A percentile compares a stretch with the other conserved stretches of the same genome.
Evolutionary conservation across 1,140 invertebrate species (phyloP).

Genomic region (Heliothis virescens): DNA sequence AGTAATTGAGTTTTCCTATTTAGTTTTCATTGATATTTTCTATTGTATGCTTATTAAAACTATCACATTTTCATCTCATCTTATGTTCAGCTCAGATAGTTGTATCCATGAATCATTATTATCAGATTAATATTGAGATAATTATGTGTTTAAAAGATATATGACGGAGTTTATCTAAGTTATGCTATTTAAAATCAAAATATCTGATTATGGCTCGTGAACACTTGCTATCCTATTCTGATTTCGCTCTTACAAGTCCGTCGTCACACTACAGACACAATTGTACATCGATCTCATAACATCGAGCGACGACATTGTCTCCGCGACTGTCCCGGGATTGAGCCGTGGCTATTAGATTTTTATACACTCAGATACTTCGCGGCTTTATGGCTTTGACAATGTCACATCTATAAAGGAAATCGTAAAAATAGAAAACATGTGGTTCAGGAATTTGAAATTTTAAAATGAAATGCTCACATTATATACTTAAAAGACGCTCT

Average conservation of each 20-base stretch:
- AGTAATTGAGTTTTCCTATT: slow-evolving; percentile 31
- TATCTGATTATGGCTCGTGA: too few species aligned
- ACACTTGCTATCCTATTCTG: too few species aligned
- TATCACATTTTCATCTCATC: neutral
- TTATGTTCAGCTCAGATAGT: too few species aligned
- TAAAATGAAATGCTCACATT: too few species aligned
- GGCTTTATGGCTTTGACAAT: neutral
- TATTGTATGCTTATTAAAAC: neutral
- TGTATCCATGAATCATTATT: too few species aligned
- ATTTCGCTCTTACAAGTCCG: too few species aligned
- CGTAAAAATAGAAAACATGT: neutral
- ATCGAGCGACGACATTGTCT: neutral
- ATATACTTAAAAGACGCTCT: too few species aligned
- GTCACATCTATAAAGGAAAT: neutral
- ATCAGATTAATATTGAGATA: too few species aligned
- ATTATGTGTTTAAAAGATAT: neutral
- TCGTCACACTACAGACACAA: neutral
- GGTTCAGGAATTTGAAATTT: neutral
- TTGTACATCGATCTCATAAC: neutral
- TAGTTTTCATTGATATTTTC: neutral
- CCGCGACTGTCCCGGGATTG: neutral
- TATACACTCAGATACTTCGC: neutral
- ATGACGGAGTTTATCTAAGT: too few species aligned
- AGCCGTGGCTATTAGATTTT: neutral
- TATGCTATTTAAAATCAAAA: too few species aligned